Evolutionary conservation across 2,888 invertebrate genomes (phyloP).

Genomic region (Mermis nigrescens): DNA sequence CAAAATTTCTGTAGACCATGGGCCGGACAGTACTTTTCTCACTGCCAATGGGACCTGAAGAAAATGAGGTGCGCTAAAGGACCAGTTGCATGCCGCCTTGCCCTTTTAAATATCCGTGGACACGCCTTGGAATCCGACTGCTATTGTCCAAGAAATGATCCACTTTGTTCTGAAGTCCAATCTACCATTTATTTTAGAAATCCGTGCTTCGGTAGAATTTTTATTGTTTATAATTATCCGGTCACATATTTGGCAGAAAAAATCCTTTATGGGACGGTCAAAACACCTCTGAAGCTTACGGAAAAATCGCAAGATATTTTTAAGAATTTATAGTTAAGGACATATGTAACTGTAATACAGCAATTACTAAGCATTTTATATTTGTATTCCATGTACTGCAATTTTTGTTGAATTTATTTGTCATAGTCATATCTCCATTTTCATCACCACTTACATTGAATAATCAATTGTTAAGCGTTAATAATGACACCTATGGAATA

Average conservation of each 20-base stretch:
- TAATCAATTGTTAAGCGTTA: too few relatives aligned
- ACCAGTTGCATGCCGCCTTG: neutral
- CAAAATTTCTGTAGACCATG: neutral
- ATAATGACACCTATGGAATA: too few relatives aligned
- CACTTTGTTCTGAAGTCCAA: neutral
- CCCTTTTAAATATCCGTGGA: neutral
- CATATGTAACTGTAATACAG: neutral
- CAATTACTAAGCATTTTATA: neutral
- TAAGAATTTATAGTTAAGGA: too few relatives aligned
- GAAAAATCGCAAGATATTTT: too few relatives aligned
- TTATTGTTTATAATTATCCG: neutral
- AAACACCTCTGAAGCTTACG: neutral
- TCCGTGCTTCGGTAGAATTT: constrained; percentile 2
- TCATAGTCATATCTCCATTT: too few relatives aligned
- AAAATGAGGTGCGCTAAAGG: neutral
- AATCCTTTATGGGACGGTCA: neutral
- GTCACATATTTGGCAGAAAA: neutral
- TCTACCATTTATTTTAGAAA: neutral
- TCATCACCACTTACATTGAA: too few relatives aligned
- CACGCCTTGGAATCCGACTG: constrained; percentile 1
- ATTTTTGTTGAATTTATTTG: too few relatives aligned
- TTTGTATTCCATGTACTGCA: too few relatives aligned
- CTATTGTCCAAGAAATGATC: neutral
- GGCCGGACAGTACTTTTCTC: neutral
- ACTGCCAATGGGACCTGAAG: neutral